Evolutionary conservation across 2,888 invertebrate species (phyloP), one percentile per base, ranked within the genome.

Genomic region (Aporophyla lueneburgensis): DNA sequence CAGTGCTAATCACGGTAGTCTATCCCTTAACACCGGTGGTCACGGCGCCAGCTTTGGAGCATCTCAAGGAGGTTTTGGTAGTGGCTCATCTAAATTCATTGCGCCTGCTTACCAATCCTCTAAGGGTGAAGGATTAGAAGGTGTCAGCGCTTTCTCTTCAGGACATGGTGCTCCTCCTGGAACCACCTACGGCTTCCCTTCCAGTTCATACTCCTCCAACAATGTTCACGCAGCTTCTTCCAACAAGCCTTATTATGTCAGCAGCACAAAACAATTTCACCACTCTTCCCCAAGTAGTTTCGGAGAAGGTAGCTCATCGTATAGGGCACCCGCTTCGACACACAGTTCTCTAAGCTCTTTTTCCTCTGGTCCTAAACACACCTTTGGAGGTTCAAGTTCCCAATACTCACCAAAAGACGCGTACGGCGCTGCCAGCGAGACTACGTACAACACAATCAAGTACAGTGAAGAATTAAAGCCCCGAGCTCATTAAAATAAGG

Each of bases 401-500:
- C 93, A 93, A 49, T 95, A 94, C 82, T 85, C 93, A 43, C 92
- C 94, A 40, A 94, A 94, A 80, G 96, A 96, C 80, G 86, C 90
- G 40, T 94, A 95, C 54, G 95, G 95, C 10, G 93, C 96, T 24
- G 94, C 94, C 84, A 96, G 96, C 83, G 96, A 96, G 89, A 92
- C 92, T 70, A 89, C 93, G 0, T 97, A 97, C 88, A 96, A 97
- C 86, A 97, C 97, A 10, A 97, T 97, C 73, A 97, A 96, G 88
- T 97, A 97, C 88, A 97, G 97, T 88, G 94, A 95, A 84, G 96
- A 95, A 85, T 87, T 97, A 19, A 96, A 96, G 74, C 95, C 96
- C n/a, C 92, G 92, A 73, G 88, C 81, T 81, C 92, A 95, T 83
- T 95, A 92, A 92, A 76, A 70, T 80, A 75, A 46, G 77, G 70